Base-by-base conservation (phyloP, 1,140 invertebrate species). In the Drosophila suzukii region DNA sequence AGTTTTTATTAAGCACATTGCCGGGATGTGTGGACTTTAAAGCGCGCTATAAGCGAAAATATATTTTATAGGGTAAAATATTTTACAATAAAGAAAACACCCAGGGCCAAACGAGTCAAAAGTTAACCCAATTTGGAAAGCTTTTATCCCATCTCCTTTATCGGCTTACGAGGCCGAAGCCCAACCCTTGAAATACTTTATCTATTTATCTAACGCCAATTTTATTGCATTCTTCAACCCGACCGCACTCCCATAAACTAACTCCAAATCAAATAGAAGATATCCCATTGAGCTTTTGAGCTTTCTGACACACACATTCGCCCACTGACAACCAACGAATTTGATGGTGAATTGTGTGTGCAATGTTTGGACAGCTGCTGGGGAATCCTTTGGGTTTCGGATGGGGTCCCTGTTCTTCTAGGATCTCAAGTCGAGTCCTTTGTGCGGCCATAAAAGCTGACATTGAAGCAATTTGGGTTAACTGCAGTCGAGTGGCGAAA, bases 391-490 rank as follows among this genome's bases (percentile, higher is more conserved):
- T 10, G 8, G 8, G 32, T 10, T 53, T 36, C 6, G 30, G 46
- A 60, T 43, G 71, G 61, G 47, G 34, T 24, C 60, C 24, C 51
- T 34, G 30, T 24, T 71, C n/a, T 38, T 27, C 72, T 8, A 51
- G 46, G 59, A 67, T 41, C 11, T 39, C 30, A 27, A 55, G 32
- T 50, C 47, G 32, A 10, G 32, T 50, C 53, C 53, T 73, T 81
- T 67, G 65, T 65, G 50, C 20, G 15, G 55, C 75, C 78, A 68
- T 85, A 75, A 76, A 83, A 83, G 72, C 67, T 81, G 84, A 78
- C 84, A 89, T 78, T 84, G 84, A 72, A 75, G 81, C 81, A 81
- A 84, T 80, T 72, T 68, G 59, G 63, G 66, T 71, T 72, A 61
- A 47, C 50, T 80, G 68, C 80, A 79, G 71, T 60, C 73, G 56